Evolutionary conservation across 1,140 invertebrate genomes (phyloP).

Genomic region (Ips typographus): DNA sequence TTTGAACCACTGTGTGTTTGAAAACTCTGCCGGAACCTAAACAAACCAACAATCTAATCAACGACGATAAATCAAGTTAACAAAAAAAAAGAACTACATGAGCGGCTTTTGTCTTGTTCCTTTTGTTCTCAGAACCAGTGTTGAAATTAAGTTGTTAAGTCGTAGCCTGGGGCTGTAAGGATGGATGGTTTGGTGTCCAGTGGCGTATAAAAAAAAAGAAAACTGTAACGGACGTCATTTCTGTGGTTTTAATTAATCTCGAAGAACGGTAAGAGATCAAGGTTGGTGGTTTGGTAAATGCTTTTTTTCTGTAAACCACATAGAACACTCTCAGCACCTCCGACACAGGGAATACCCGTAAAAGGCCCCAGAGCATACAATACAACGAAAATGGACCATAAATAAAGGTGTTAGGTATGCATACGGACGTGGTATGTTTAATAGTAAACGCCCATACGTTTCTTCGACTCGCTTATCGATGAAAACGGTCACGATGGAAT

Average conservation of each 20-base stretch:
- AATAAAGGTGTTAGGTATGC: conserved; percentile 25
- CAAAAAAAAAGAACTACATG: conserved; percentile 22
- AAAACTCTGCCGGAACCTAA: not conserved
- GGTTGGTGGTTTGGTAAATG: no score
- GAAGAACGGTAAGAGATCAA: no score
- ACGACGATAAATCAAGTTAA: conserved; percentile 22
- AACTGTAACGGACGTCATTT: no score
- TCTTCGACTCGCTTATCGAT: conserved; percentile 27
- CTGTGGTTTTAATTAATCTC: no score
- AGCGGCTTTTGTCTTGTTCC: conserved; percentile 16
- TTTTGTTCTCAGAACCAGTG: conserved; percentile 30
- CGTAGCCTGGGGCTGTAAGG: conserved; percentile 12
- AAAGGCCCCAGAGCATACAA: not conserved
- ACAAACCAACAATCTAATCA: conserved; percentile 17
- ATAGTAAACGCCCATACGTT: conserved; percentile 21
- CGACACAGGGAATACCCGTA: no score
- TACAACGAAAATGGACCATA: conserved; percentile 13
- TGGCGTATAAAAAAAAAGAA: conserved; percentile 3
- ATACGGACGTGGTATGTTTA: conserved; percentile 15
- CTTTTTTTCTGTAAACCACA: no score
- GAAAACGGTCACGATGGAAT: conserved; percentile 29
- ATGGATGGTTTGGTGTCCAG: conserved; percentile 15
- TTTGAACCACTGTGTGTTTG: no score
- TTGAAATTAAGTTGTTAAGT: conserved; percentile 36
- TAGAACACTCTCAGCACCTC: no score